Base-by-base conservation (phyloP, 2,888 invertebrate genomes). In the Lutraria lutraria region DNA sequence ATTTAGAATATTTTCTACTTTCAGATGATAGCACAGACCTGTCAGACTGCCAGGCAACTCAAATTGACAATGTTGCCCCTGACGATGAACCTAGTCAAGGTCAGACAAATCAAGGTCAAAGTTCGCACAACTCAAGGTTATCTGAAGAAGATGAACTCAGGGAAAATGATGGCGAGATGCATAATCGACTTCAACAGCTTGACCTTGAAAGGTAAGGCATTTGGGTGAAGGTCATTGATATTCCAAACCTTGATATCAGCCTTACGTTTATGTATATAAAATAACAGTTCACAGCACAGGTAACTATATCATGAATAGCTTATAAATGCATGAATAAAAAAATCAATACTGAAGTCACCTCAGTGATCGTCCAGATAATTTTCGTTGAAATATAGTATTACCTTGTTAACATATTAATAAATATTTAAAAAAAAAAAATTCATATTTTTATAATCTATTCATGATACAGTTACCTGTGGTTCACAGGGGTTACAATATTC, bases 201-300 rank as follows among this genome's bases (percentile, higher is more conserved):
- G 94, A 94, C 72, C 88, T 93, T 82, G 95, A 94, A 87, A 93
- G 94, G 95, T 94, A 87, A 80, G 76, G 83, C 16, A 25, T 76
- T 19, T 16, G 34, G 76, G 13, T 31, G 76, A 76, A 76, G 76
- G 76, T 34, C 31, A 34, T 10, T 29, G 2, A 72, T 1, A n/a
- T 6, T 13, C n/a, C 29, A 31, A n/a, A 63, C 21, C 21, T 0
- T 16, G 15, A 56, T 8, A 56, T 56, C 56, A 56, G 12, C 56
- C 56, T 15, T 16, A 56, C 2, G 8, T 56, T 56, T 2, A 56
- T 43, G 43, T 43, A 4, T 43, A 43, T 43, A 43, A 8, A 43
- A 43, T 43, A 43, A 43, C 43, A 43, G 43, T 43, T 43, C 43
- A n/a, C n/a, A n/a, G n/a, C n/a, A n/a, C n/a, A n/a, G n/a, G n/a